Evolutionary conservation across 1,140 invertebrate genomes (phyloP).

Genomic region (Bactericera cockerelli): DNA sequence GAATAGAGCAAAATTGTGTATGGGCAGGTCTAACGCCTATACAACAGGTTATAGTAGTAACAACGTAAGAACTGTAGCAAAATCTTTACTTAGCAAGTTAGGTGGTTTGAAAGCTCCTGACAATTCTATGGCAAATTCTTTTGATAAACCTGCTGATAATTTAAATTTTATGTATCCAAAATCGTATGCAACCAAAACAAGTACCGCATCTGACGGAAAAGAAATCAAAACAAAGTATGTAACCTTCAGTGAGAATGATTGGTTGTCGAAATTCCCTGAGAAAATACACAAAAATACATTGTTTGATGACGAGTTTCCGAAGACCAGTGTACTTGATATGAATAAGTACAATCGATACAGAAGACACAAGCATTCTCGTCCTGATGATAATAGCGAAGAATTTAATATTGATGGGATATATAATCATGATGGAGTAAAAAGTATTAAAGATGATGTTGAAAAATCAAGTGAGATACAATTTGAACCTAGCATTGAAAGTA

Average conservation of each 20-base stretch:
- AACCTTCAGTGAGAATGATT: background rate
- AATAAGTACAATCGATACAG: conserved; percentile 1
- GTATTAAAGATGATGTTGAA: no score
- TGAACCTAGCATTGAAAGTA: no score
- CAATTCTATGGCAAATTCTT: background rate
- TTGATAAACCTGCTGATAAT: background rate
- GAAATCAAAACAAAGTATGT: background rate
- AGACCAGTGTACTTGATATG: background rate
- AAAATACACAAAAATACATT: conserved; percentile 7
- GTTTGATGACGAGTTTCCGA: conserved; percentile 3
- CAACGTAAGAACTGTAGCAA: background rate
- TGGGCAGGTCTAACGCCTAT: background rate
- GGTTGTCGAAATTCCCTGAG: conserved; percentile 8
- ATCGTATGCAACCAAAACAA: background rate
- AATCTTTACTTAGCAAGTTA: background rate
- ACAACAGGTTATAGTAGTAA: background rate
- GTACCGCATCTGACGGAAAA: background rate
- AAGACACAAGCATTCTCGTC: background rate
- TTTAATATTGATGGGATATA: background rate
- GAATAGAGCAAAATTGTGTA: background rate
- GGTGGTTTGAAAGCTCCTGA: no score
- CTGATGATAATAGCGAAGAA: background rate
- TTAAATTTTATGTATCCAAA: no score
- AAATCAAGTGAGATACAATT: no score
- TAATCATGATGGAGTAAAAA: background rate